Conservation (phyloP, 2,888 invertebrate genomes). For the Eulithis prunata region DNA sequence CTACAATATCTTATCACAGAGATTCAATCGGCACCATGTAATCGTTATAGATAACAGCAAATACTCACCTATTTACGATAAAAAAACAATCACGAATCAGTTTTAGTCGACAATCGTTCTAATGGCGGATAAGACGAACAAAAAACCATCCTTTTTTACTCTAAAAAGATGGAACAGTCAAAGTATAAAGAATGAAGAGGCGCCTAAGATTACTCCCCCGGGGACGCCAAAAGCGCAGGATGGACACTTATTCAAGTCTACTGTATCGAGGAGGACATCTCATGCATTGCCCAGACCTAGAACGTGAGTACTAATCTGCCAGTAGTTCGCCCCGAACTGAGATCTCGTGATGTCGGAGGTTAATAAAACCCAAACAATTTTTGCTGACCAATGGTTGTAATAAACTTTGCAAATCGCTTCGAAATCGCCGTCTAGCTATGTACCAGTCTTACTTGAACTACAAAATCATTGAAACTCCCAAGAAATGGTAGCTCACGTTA, state of each 20-base stretch:
- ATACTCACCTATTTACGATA: conserved; percentile 24
- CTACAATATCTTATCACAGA: conserved; percentile 35
- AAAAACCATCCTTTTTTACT: conserved; percentile 65
- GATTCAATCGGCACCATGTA: conserved; percentile 33
- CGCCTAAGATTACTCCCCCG: conserved; percentile 23
- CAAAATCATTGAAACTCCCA: too few species aligned
- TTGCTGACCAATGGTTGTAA: too few species aligned
- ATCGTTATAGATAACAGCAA: conserved; percentile 30
- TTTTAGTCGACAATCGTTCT: conserved; percentile 43
- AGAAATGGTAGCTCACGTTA: too few species aligned
- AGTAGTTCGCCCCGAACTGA: too few species aligned
- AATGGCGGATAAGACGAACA: conserved; percentile 74
- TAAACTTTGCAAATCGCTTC: too few species aligned
- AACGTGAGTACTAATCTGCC: conserved; percentile 57
- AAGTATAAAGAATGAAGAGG: conserved; percentile 48
- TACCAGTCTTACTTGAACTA: too few species aligned
- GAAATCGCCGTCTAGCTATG: too few species aligned
- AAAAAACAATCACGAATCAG: conserved; percentile 39
- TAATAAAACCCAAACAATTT: too few species aligned
- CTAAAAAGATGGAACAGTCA: conserved; percentile 68
- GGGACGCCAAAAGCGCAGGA: conserved; percentile 20
- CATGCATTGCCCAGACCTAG: conserved; percentile 58
- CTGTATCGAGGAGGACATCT: conserved; percentile 41
- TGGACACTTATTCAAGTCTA: conserved; percentile 45
- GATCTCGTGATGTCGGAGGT: too few species aligned